Percentiles rank a stretch among this genome's conserved stretches.
These are phyloP conservation scores for Myrmecobius fasciatus DNA, from an alignment of 2,113 vertebrate genomes.

Conservation along the genomic window DNA sequence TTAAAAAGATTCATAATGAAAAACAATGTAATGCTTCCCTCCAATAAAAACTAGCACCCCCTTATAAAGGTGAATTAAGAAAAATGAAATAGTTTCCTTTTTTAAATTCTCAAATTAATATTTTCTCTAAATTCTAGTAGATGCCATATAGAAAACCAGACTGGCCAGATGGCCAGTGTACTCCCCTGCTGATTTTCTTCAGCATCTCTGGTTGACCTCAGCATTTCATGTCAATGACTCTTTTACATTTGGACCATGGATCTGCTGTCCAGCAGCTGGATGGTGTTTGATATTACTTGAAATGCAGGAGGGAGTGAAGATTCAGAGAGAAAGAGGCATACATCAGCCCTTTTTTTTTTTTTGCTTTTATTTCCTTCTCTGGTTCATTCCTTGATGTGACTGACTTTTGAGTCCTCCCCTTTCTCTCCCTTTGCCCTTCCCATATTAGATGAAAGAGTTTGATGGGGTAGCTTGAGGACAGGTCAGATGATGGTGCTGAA, in stretches of 20 bases:
- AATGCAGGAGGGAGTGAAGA: neutral
- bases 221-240: neutral
- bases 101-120: neutral
- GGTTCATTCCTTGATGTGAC: fast-evolving
- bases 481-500: neutral
- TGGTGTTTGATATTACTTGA: neutral
- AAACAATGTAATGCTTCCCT: neutral
- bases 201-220: too few relatives aligned
- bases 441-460: neutral
- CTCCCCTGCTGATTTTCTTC: neutral
- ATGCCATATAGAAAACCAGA: neutral
- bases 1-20: neutral
- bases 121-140: neutral
- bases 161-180: neutral
- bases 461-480: neutral
- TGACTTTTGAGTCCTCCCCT: neutral
- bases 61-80: neutral
- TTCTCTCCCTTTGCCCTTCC: neutral
- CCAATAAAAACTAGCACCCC: neutral
- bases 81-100: neutral
- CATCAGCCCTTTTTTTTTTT: neutral
- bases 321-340: neutral
- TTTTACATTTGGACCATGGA: neutral
- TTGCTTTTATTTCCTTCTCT: neutral
- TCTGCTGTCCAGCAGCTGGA: neutral